Percentiles rank a stretch among this genome's conserved stretches.
phyloP scores from a whole-genome alignment of 1,140 invertebrate genomes.

The Drosophila mayri region DNA sequence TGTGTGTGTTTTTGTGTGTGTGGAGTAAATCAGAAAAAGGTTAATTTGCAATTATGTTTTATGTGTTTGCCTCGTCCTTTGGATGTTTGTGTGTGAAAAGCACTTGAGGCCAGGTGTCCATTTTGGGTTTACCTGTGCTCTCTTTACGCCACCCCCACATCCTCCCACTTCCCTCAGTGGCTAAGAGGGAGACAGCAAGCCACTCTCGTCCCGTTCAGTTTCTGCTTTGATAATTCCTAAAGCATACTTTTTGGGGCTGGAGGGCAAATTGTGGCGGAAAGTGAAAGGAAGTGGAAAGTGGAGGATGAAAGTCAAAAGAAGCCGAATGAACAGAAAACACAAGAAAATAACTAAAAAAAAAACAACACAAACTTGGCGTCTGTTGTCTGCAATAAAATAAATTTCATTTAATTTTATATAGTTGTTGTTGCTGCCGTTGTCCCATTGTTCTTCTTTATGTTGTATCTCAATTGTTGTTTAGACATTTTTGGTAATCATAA shows the following conservation, averaged over 20 bases:
- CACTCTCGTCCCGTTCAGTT: slow-evolving; percentile 1
- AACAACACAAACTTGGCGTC: slow-evolving; percentile 40
- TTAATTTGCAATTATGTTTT: slow-evolving; percentile 64
- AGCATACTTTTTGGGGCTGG: slow-evolving; percentile 45
- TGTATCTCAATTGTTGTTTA: slow-evolving; percentile 52
- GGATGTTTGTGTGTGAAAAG: slow-evolving; percentile 18
- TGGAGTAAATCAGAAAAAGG: slow-evolving; percentile 58
- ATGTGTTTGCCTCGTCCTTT: slow-evolving; percentile 24
- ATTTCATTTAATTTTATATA: slow-evolving; percentile 64
- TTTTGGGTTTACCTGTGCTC: slow-evolving; percentile 34
- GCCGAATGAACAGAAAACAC: slow-evolving; percentile 4
- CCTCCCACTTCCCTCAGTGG: background rate
- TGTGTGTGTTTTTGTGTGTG: slow-evolving; percentile 7
- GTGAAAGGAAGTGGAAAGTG: slow-evolving; percentile 18
- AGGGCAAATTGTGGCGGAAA: slow-evolving; percentile 7
- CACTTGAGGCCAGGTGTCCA: slow-evolving; percentile 61
- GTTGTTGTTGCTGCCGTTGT: slow-evolving; percentile 10
- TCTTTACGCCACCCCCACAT: background rate
- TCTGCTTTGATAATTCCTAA: slow-evolving; percentile 53
- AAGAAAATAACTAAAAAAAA: background rate
- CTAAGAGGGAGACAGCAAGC: background rate
- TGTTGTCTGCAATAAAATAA: slow-evolving; percentile 70
- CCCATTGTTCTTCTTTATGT: slow-evolving; percentile 47
- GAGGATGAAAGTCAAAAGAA: slow-evolving; percentile 19
- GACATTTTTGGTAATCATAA: slow-evolving; percentile 61